Conservation (phyloP, 2,888 invertebrate genomes). For the Tetropium fuscum region DNA sequence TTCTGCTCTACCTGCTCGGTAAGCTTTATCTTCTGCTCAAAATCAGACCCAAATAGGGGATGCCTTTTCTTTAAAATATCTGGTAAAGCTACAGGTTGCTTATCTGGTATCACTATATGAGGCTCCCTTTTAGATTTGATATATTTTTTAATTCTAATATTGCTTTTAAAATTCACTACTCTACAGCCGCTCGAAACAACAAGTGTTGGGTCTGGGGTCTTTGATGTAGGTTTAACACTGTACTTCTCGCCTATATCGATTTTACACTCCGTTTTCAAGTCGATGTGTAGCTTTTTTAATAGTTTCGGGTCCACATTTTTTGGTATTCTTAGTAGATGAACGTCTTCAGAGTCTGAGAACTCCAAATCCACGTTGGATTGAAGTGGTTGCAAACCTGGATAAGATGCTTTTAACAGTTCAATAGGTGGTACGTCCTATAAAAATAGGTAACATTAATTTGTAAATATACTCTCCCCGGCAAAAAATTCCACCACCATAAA, state of each 20-base stretch:
- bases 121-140: conserved; percentile 40
- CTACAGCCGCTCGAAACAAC: conserved; percentile 32
- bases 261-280: conserved; percentile 43
- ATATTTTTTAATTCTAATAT: conserved; percentile 45
- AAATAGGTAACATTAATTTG: background rate
- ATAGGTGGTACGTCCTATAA: background rate
- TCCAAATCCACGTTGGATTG: conserved; percentile 19
- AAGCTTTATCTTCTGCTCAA: conserved; percentile 50
- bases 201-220: conserved; percentile 35
- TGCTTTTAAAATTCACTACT: conserved; percentile 42
- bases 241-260: conserved; percentile 47
- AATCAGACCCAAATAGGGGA: conserved; percentile 56
- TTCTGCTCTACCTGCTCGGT: conserved; percentile 47
- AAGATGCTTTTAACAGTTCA: conserved; percentile 22
- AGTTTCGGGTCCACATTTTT: conserved; percentile 45
- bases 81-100: conserved; percentile 44
- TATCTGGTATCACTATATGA: conserved; percentile 32
- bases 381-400: conserved; percentile 26
- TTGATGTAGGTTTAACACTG: conserved; percentile 39
- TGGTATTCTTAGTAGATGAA: conserved; percentile 45
- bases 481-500: too few relatives aligned
- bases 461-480: too few relatives aligned
- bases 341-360: conserved; percentile 32
- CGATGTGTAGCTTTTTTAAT: conserved; percentile 38
- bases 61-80: conserved; percentile 52